Conservation (phyloP, 2,888 invertebrate genomes). For the Caenorhabditis plicata region DNA sequence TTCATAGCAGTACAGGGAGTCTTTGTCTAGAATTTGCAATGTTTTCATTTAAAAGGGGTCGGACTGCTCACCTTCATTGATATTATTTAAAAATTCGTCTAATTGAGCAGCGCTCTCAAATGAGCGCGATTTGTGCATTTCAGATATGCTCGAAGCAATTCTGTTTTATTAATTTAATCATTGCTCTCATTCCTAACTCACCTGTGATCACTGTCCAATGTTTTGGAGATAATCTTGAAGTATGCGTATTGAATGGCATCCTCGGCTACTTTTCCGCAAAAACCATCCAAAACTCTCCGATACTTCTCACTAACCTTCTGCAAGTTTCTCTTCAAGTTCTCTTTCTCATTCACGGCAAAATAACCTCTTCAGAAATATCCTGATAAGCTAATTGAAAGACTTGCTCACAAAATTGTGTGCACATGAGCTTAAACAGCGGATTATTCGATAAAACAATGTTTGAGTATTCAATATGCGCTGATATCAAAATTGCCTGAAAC, state of each 20-base stretch:
- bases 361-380: constrained; percentile 7
- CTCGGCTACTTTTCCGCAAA: constrained; percentile 25
- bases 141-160: constrained; percentile 7
- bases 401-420: constrained; percentile 32
- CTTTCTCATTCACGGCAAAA: not conserved
- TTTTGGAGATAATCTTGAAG: constrained; percentile 17
- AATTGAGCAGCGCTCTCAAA: constrained; percentile 34
- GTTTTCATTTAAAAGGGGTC: not conserved
- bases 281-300: constrained; percentile 11
- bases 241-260: constrained; percentile 28
- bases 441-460: constrained; percentile 24
- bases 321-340: not conserved
- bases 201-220: constrained; percentile 8
- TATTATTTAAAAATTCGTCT: constrained; percentile 16
- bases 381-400: constrained; percentile 30
- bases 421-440: constrained; percentile 23
- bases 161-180: not conserved
- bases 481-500: constrained; percentile 31
- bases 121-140: constrained; percentile 27
- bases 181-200: not conserved
- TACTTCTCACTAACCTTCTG: constrained; percentile 11
- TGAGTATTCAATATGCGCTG: constrained; percentile 36
- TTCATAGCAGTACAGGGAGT: constrained; percentile 23
- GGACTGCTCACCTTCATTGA: constrained; percentile 3
- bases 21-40: constrained; percentile 12